Conservation (phyloP, 2,797 vertebrate genomes). For the Xenopus petersii region DNA sequence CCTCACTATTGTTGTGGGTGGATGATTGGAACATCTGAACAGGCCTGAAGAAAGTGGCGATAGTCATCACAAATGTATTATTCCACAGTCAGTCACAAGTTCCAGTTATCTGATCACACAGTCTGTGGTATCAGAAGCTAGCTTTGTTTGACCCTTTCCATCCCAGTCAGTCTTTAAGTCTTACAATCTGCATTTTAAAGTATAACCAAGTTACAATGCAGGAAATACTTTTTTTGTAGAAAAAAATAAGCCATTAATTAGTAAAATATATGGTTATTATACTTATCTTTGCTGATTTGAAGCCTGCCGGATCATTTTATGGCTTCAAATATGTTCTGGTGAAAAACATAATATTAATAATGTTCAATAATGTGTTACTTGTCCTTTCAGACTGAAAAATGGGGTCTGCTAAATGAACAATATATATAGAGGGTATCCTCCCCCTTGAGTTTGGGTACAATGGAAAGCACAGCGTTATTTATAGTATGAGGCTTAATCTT, state of each 20-base stretch:
- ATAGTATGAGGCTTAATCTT: slow-evolving; percentile 8
- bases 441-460: background rate
- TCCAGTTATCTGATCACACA: background rate
- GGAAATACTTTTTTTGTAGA: too few species aligned
- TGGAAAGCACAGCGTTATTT: slow-evolving; percentile 22
- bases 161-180: too few species aligned
- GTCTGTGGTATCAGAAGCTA: background rate
- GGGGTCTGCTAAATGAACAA: background rate
- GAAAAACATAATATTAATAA: background rate
- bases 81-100: background rate
- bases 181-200: too few species aligned
- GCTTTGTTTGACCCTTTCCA: background rate
- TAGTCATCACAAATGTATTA: slow-evolving; percentile 15
- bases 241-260: too few species aligned
- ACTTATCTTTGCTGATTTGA: too few species aligned
- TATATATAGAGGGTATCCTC: background rate
- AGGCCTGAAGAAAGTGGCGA: slow-evolving; percentile 19
- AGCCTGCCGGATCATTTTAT: too few species aligned
- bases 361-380: background rate
- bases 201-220: too few species aligned
- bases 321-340: background rate
- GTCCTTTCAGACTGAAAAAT: background rate
- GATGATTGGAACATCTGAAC: slow-evolving; percentile 11
- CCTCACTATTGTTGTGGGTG: slow-evolving; percentile 10
- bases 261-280: too few species aligned